These are phyloP conservation scores for Megaceryle maxima DNA, from an alignment of 2,113 vertebrate species.

Conservation along the genomic window DNA sequence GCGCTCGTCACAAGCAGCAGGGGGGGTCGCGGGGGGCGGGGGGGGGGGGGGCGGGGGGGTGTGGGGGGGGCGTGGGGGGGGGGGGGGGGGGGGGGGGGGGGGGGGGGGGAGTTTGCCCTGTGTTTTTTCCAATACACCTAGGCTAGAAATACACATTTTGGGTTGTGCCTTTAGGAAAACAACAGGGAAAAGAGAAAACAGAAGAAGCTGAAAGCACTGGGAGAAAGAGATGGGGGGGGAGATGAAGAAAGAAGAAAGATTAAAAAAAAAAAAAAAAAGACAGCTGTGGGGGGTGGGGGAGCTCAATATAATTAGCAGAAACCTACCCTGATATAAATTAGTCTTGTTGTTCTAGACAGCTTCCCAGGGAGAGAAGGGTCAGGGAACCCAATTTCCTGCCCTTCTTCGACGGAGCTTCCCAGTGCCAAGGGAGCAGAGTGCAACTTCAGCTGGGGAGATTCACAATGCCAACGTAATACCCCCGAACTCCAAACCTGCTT, in stretches of 20 bases:
- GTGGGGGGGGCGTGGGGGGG: too few relatives aligned
- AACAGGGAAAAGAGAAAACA: not conserved
- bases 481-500: not conserved
- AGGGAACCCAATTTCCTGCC: not conserved
- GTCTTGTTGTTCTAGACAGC: not conserved
- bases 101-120: too few relatives aligned
- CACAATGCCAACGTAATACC: not conserved
- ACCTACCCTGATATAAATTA: not conserved
- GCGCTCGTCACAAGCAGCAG: too few relatives aligned
- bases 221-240: not conserved
- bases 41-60: too few relatives aligned
- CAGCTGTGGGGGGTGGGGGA: too few relatives aligned
- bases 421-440: not conserved
- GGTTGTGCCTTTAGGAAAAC: not conserved
- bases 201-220: not conserved
- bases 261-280: not conserved
- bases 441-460: not conserved
- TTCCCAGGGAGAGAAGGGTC: not conserved
- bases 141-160: not conserved
- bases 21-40: too few relatives aligned
- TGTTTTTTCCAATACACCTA: not conserved
- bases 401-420: not conserved
- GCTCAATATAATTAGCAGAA: not conserved
- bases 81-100: too few relatives aligned
- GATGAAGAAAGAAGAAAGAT: not conserved